A percentile compares a stretch with the other conserved stretches of the same genome.
Evolutionary conservation across 2,888 invertebrate genomes (phyloP).

Genomic region (Tenthredo scrophulariae): DNA sequence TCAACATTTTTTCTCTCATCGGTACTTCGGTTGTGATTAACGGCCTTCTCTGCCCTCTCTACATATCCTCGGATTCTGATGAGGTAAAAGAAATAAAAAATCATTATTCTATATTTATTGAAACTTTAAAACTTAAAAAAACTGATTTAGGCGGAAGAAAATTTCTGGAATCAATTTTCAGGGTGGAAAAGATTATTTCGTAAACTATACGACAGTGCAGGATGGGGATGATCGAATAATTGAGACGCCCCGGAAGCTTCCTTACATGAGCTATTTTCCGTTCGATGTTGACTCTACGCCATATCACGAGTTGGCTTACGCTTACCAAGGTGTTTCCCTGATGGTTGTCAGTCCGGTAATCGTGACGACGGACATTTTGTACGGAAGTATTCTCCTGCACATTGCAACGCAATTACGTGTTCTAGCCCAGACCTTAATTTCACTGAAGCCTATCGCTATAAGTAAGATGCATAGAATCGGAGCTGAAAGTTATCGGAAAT

Average conservation of each 20-base stretch:
- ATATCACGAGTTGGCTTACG: slow-evolving; percentile 34
- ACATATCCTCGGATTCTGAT: slow-evolving; percentile 7
- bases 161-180: not conserved
- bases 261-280: slow-evolving; percentile 39
- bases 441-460: not conserved
- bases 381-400: slow-evolving; percentile 46
- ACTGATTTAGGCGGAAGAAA: too few relatives aligned
- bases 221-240: not conserved
- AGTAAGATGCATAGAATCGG: not conserved
- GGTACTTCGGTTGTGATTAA: slow-evolving; percentile 40
- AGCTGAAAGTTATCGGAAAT: not conserved
- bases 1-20: slow-evolving; percentile 22
- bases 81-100: not conserved
- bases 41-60: slow-evolving; percentile 34
- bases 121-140: too few relatives aligned
- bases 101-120: not conserved
- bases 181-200: not conserved
- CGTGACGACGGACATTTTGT: slow-evolving; percentile 24
- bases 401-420: slow-evolving; percentile 20
- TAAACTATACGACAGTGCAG: not conserved
- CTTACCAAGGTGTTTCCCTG: slow-evolving; percentile 19
- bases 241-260: not conserved
- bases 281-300: slow-evolving; percentile 25
- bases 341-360: slow-evolving; percentile 34
- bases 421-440: not conserved